Evolutionary conservation across 2,888 invertebrate species (phyloP), one percentile per base, ranked within the genome.

Genomic region (Orthosia cruda): DNA sequence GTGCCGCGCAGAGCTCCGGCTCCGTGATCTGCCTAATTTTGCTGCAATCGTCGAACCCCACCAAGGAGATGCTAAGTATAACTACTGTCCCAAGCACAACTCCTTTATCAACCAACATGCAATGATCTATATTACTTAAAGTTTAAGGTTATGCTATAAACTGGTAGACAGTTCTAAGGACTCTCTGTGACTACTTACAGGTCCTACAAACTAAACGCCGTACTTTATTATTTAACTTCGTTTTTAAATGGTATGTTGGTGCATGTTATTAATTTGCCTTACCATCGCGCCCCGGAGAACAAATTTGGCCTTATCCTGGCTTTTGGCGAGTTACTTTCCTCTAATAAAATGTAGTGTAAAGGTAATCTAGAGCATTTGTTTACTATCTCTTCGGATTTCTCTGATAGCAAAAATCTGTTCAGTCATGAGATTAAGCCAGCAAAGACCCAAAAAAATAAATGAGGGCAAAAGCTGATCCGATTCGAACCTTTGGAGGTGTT

Each of bases 1-100:
- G 72, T 77, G 80, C 84, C 89, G 88, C 88, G 87, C 89, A 87
- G 88, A 84, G 88, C 86, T 79, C 71, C 88, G 84, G 88, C 86
- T 79, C 71, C 72, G 75, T 83, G 70, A 85, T 89, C 86, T 89
- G 85, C 81, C 86, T 89, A 88, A 92, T 91, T 90, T 89, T 88
- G 77, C 85, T 85, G 84, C 87, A 88, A 89, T 83, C 73, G 45
- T 73, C 71, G 69, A 83, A 74, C 78, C 74, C 74, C 52, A 72
- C 73, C 59, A 76, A 81, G 49, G 69, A 81, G 63, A 79, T 74
- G 54, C 63, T 70, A 49, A 62, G 50, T 55, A 61, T 63, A 55
- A 18, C 32, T 63, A 26, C 18, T 20, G 23, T 26, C 32, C 16
- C 26, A 49, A 54, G 54, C 52, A 65, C 26, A 59, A 63, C 54